Percentiles rank a stretch among this genome's conserved stretches.
Evolutionary conservation across 2,797 vertebrate genomes (phyloP).

Genomic region (Paguma larvata): DNA sequence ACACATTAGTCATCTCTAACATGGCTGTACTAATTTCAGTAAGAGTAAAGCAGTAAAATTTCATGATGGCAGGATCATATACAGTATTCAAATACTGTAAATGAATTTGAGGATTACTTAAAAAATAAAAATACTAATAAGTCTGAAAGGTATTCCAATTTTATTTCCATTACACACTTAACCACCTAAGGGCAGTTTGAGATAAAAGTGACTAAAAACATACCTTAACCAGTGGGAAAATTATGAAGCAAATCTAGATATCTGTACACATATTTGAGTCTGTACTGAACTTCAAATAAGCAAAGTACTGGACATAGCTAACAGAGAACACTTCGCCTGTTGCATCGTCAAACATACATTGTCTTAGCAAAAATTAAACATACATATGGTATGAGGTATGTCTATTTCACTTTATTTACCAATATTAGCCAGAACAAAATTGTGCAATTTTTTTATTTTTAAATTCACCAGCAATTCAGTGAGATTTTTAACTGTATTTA

Average conservation of each 20-base stretch:
- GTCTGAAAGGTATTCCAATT: not conserved
- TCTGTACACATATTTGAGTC: not conserved
- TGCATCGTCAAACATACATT: not conserved
- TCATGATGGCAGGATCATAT: not conserved
- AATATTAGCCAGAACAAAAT: not conserved
- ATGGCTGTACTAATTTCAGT: not conserved
- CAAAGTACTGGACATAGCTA: not conserved
- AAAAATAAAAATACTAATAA: not conserved
- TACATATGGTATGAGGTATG: not conserved
- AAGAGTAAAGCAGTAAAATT: not conserved
- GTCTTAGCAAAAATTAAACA: not conserved
- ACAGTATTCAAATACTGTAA: not conserved
- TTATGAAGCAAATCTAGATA: constrained; percentile 49
- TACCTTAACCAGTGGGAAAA: not conserved
- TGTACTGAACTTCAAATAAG: constrained; percentile 6
- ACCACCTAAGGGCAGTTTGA: not conserved
- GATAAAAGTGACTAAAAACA: constrained; percentile 35
- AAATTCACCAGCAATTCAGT: not conserved
- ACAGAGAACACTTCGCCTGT: not conserved
- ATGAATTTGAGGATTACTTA: not conserved
- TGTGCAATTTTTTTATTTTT: not conserved
- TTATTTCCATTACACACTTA: not conserved
- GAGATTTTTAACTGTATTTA: not conserved
- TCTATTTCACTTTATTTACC: constrained; percentile 15
- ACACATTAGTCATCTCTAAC: not conserved